A percentile compares a stretch with the other conserved stretches of the same genome.
Evolutionary conservation across 2,888 invertebrate species (phyloP).

Genomic region (Pristionchus japonicus): DNA sequence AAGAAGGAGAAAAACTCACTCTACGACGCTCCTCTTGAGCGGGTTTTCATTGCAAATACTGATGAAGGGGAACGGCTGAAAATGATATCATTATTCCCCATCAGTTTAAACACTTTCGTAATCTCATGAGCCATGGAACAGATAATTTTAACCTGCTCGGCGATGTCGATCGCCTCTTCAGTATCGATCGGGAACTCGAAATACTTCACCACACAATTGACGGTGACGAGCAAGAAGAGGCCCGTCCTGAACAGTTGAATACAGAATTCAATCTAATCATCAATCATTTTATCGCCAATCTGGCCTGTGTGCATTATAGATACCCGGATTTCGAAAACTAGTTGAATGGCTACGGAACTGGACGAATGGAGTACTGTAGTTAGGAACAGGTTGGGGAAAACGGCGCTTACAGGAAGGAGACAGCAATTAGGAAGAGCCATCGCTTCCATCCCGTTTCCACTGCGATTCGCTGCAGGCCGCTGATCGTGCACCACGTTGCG

Average conservation of each 20-base stretch:
- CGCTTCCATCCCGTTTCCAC: too few species aligned
- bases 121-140: too few species aligned
- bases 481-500: background rate
- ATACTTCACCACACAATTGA: background rate
- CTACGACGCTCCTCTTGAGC: background rate
- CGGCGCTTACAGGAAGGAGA: too few species aligned
- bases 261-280: too few species aligned
- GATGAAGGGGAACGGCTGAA: background rate
- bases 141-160: background rate
- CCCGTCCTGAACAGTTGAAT: background rate
- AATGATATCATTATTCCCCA: too few species aligned
- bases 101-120: too few species aligned
- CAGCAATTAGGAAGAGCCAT: too few species aligned
- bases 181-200: background rate
- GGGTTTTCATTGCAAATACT: slow-evolving; percentile 23
- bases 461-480: background rate
- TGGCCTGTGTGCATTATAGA: too few species aligned
- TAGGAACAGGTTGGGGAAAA: too few species aligned
- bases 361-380: too few species aligned
- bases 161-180: background rate
- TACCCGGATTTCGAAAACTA: too few species aligned
- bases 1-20: background rate
- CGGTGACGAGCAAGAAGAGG: background rate
- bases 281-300: background rate
- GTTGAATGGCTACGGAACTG: too few species aligned